Evolutionary conservation across 2,888 invertebrate genomes (phyloP), one percentile per base, ranked within the genome.

Genomic region (Shargacucullia verbasci): DNA sequence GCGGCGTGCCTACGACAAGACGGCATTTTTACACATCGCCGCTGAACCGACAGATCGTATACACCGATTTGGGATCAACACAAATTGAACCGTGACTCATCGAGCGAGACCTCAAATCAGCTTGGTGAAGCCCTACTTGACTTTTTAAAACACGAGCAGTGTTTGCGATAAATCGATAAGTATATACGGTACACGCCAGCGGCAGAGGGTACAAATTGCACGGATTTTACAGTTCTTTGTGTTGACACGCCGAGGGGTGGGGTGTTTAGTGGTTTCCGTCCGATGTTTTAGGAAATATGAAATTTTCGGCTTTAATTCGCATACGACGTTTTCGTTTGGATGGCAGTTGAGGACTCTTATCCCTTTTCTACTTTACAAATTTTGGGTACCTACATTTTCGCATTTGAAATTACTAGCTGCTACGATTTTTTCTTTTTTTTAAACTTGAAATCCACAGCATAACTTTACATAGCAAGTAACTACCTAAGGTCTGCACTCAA

Each of bases 131-230:
- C 37, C 31, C 33, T 58, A 59, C 78, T 82, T 87, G 84, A 84
- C 85, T 90, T 91, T 91, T 88, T 84, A 85, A 90, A 89, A 86
- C 85, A 84, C 81, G 80, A 80, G 76, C 81, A 77, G 84, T 85
- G 89, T 91, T 90, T 86, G 91, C 89, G 79, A 91, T 92, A 90
- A 91, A 93, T 93, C 93, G 89, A 94, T 94, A 92, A 89, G 88
- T 91, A 91, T 86, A 86, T 89, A 91, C 84, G 59, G 58, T 59
- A 59, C 62, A 56, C 79, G 81, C 80, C 79, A 83, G 83, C 82
- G 83, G 88, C 85, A 78, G 86, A 88, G 90, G 89, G 91, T 89
- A 90, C 88, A 89, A 91, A 92, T 91, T 92, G 91, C 89, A 89
- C 81, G 81, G 89, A 87, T 90, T 90, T 89, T 82, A 87, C 87